phyloP scores from a whole-genome alignment of 2,113 vertebrate genomes.

The Puffinus mauretanicus region DNA sequence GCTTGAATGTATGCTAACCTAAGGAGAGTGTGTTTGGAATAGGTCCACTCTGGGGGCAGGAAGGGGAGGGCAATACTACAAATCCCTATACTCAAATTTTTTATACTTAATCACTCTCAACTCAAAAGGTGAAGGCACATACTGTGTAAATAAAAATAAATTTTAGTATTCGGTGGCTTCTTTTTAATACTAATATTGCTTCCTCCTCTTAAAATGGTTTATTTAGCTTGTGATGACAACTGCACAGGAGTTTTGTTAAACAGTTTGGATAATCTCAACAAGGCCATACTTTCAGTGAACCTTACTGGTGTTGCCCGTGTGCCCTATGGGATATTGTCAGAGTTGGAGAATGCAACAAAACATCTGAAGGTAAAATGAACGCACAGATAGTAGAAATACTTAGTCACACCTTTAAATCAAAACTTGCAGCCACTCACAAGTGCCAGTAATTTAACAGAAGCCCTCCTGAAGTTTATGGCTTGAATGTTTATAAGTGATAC shows the following conservation, averaged over 20 bases:
- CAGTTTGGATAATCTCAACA: constrained; percentile 72
- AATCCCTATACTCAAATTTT: not conserved
- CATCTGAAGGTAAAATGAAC: constrained; percentile 74
- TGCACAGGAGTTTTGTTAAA: constrained; percentile 83
- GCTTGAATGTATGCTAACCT: not conserved
- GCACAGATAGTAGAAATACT: not conserved
- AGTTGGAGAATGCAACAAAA: constrained; percentile 80
- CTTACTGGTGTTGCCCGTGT: constrained; percentile 68
- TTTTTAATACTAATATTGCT: not conserved
- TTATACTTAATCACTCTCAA: not conserved
- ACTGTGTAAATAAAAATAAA: not conserved
- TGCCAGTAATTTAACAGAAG: not conserved
- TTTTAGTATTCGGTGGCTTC: not conserved
- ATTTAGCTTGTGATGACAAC: constrained; percentile 84
- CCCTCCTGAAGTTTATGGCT: not conserved
- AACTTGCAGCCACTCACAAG: not conserved
- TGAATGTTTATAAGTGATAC: not conserved
- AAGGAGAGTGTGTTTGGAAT: not conserved
- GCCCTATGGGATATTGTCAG: constrained; percentile 75
- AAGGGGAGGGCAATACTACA: not conserved
- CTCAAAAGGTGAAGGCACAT: not conserved
- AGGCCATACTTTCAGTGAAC: constrained; percentile 77
- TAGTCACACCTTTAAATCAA: not conserved
- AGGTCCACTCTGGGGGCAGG: not conserved
- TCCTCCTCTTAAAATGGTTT: not conserved